phyloP scores from a whole-genome alignment of 2,888 invertebrate genomes.

The Drosophila mercatorum region DNA sequence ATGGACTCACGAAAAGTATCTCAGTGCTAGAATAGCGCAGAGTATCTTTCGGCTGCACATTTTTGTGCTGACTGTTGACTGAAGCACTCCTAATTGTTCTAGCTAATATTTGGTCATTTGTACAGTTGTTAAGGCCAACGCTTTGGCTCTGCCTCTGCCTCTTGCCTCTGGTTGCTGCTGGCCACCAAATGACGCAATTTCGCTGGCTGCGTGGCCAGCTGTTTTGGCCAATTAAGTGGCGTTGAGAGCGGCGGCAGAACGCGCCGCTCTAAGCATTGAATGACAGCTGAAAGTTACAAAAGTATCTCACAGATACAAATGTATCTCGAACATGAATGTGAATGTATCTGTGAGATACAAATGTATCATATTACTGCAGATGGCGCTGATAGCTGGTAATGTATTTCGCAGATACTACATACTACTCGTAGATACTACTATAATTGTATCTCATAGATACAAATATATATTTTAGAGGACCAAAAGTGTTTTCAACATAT shows the following conservation, averaged over 20 bases:
- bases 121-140: constrained; percentile 1
- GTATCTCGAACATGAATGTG: neutral
- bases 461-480: no score
- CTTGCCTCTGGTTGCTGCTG: constrained; percentile 8
- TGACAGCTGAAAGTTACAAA: constrained; percentile 42
- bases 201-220: constrained; percentile 38
- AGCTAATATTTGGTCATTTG: constrained; percentile 8
- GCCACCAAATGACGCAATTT: constrained; percentile 55
- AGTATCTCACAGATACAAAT: constrained; percentile 17
- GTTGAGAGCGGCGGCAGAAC: constrained; percentile 2
- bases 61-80: neutral
- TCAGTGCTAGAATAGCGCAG: neutral
- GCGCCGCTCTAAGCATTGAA: constrained; percentile 27
- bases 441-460: constrained; percentile 8
- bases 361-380: neutral
- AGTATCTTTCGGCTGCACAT: neutral
- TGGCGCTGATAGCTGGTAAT: no score
- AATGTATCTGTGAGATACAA: constrained; percentile 35
- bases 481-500: no score
- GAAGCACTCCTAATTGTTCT: neutral
- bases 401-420: no score
- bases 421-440: no score
- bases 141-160: neutral
- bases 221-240: constrained; percentile 15
- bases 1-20: neutral